Conservation (phyloP, 2,797 vertebrate species). For the Apogon hyalosoma region DNA sequence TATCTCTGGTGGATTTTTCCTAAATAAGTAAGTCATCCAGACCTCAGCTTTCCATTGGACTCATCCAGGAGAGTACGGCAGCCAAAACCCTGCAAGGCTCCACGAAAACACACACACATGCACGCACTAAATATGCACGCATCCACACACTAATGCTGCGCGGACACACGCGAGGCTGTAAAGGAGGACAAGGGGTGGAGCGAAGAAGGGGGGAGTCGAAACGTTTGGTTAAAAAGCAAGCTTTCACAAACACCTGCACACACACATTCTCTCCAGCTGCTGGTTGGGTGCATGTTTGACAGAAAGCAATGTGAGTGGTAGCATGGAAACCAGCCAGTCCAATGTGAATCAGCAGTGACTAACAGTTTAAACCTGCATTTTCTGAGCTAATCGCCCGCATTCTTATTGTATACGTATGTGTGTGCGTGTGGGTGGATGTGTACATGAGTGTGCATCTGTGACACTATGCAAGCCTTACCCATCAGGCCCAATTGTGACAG, state of each 20-base stretch:
- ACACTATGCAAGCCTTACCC: conserved; percentile 22
- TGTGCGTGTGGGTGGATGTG: conserved; percentile 18
- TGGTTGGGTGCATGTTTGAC: conserved; percentile 66
- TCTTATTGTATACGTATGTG: conserved; percentile 51
- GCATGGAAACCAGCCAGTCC: conserved; percentile 67
- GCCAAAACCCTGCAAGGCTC: conserved; percentile 59
- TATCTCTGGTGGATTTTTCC: conserved; percentile 71
- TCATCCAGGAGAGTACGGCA: conserved; percentile 58
- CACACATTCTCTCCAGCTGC: conserved; percentile 50
- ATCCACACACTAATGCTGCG: conserved; percentile 5
- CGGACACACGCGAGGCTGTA: conserved; percentile 15
- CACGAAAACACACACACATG: conserved; percentile 35
- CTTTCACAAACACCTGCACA: conserved; percentile 74
- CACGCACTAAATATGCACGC: neutral
- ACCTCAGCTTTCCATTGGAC: conserved; percentile 77
- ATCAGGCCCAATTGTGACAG: conserved; percentile 63
- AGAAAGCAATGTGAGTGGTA: conserved; percentile 64
- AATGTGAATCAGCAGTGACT: conserved; percentile 77
- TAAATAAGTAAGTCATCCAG: conserved; percentile 77
- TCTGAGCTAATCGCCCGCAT: conserved; percentile 66
- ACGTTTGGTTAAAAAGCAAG: conserved; percentile 48
- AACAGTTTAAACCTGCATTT: conserved; percentile 67
- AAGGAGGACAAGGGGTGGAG: conserved; percentile 19
- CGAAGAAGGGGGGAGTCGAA: neutral
- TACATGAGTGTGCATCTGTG: conserved; percentile 22